Evolutionary conservation across 1,140 invertebrate species (phyloP), one percentile per base, ranked within the genome.

Genomic region (Drosophila truncata): DNA sequence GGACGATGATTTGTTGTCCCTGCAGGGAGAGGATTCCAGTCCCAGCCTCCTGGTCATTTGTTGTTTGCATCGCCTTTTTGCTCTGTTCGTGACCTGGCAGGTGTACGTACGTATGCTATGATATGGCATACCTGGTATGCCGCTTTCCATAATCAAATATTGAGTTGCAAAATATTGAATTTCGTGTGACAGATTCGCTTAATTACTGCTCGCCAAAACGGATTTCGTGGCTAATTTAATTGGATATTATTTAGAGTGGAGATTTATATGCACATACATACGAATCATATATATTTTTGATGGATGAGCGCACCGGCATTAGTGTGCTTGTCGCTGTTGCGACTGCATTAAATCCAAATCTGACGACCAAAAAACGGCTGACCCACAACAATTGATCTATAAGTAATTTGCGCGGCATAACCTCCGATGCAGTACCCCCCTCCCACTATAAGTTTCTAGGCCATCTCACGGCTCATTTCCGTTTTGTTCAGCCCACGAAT

Each of bases 81-180:
- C 20, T 11, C 16, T 18, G 50, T 33, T 58, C 37, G 54, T 72
- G 70, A 73, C 70, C 52, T 49, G 74, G 31, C 66, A 64, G 60
- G 31, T 70, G 41, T 25, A 62, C 50, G 4, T 44, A 7, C 42
- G 18, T 8, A 25, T 25, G 44, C 13, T 25, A 47, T 47, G 46
- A 47, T 47, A 47, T n/a, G 58, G 23, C 16, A 29, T 20, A 41
- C 49, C 54, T 60, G 54, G 47, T 50, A 55, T 85, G 73, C 73
- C 76, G 80, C 66, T 74, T 73, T 78, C 77, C 82, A 83, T 87
- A 84, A 87, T 87, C 84, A 87, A 87, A 87, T 87, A 87, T 88
- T 87, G 84, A 78, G 55, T 78, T 61, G 55, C 49, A 67, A 73
- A 73, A 73, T 73, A 73, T 73, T 73, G 70, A 35, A 72, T 73